Conservation (phyloP, 2,797 vertebrate genomes). For the Smutsia gigantea region DNA sequence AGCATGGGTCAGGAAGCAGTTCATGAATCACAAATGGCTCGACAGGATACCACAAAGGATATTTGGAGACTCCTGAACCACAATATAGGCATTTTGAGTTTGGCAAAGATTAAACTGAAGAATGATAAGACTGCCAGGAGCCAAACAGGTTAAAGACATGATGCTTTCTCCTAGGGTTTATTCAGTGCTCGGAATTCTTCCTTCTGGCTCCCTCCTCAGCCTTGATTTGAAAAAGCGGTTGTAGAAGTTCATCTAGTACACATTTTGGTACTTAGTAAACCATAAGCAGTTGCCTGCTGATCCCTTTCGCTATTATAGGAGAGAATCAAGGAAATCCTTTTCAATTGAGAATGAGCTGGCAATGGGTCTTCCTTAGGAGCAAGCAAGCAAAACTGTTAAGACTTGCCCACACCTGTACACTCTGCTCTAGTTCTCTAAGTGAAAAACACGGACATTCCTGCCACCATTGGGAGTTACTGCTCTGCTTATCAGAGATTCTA, state of each 20-base stretch:
- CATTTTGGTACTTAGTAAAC: neutral
- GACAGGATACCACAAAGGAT: neutral
- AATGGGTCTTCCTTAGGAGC: neutral
- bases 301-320: neutral
- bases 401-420: neutral
- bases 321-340: neutral
- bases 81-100: neutral
- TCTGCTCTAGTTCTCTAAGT: neutral
- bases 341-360: neutral
- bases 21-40: neutral
- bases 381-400: neutral
- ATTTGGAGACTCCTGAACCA: neutral
- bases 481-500: neutral
- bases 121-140: neutral
- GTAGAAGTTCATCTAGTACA: neutral
- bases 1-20: neutral
- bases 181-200: neutral
- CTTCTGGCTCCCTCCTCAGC: neutral
- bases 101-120: slow-evolving; percentile 9
- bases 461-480: neutral
- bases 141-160: neutral
- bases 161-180: neutral
- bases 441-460: neutral
- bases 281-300: neutral
- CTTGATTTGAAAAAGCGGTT: slow-evolving; percentile 7